phyloP scores from a whole-genome alignment of 2,797 vertebrate species.

The Hypotaenidia philippensis region DNA sequence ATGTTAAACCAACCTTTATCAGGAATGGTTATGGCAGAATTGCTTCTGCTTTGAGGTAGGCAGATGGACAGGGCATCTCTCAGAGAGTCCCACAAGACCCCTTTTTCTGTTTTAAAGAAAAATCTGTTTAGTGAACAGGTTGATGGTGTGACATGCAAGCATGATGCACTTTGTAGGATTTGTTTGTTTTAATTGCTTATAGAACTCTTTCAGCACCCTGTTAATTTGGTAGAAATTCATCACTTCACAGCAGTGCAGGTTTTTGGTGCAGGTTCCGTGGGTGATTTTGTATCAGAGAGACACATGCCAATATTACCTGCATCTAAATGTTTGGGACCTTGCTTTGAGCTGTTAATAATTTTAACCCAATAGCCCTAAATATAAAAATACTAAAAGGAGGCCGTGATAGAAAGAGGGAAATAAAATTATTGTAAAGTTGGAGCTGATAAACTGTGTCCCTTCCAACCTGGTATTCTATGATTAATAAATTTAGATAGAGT shows the following conservation, averaged over 20 bases:
- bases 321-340: not conserved
- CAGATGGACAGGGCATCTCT: not conserved
- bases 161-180: not conserved
- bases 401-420: not conserved
- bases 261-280: not conserved
- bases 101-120: not conserved
- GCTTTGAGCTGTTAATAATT: not conserved
- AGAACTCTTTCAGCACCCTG: not conserved
- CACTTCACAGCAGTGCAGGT: not conserved
- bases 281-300: not conserved
- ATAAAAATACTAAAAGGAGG: not conserved
- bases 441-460: not conserved
- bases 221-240: not conserved
- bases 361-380: not conserved
- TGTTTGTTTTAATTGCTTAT: not conserved
- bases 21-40: not conserved
- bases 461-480: not conserved
- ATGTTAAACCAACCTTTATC: not conserved
- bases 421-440: not conserved
- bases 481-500: not conserved
- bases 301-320: not conserved
- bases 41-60: not conserved
- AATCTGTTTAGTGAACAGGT: not conserved
- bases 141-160: rapidly evolving
- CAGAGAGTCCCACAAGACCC: not conserved